Base-by-base conservation (phyloP, 2,888 invertebrate genomes). In the Orchestes rusci region DNA sequence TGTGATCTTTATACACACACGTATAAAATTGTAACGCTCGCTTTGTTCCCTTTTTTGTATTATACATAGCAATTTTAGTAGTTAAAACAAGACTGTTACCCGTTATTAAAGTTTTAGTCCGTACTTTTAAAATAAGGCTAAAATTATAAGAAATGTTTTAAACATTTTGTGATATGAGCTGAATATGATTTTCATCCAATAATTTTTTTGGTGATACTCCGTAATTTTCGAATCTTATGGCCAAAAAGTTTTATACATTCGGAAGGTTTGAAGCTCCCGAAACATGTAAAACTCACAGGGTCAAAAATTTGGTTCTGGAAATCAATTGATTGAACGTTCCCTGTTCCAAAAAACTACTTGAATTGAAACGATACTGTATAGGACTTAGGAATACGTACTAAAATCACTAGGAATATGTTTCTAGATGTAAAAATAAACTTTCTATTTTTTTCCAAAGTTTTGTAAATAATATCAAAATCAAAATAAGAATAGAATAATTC, bases 31-130 rank as follows among this genome's bases (percentile, higher is more conserved):
- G 17, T 33, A 16, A 29, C 39, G 39, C 40, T 36, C 35, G 23
- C 30, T 16, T 45, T 39, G 30, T 45, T 39, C 10, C 19, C 13
- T 31, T 42, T 17, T 27, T n/a, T 46, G 46, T 47, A 43, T 44
- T 45, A 42, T 45, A 45, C 18, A 49, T 45, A 43, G 46, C 30
- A 46, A 50, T 43, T 65, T 65, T 62, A 62, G 62, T 64, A 63
- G 62, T 65, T 65, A 60, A 62, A 56, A 64, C 28, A 70, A 70
- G 71, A 70, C 71, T 70, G 70, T 70, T 69, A 69, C 69, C 70
- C 69, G 47, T 47, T 47, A 47, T 39, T 43, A 38, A 43, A 69
- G 68, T 63, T 61, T 60, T 61, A 59, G 60, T 57, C 53, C 55
- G 53, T 59, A 56, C 53, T 56, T 43, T 54, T 45, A 39, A 41